Evolutionary conservation across 2,797 vertebrate species (phyloP).

Genomic region (Scolopax rusticola): DNA sequence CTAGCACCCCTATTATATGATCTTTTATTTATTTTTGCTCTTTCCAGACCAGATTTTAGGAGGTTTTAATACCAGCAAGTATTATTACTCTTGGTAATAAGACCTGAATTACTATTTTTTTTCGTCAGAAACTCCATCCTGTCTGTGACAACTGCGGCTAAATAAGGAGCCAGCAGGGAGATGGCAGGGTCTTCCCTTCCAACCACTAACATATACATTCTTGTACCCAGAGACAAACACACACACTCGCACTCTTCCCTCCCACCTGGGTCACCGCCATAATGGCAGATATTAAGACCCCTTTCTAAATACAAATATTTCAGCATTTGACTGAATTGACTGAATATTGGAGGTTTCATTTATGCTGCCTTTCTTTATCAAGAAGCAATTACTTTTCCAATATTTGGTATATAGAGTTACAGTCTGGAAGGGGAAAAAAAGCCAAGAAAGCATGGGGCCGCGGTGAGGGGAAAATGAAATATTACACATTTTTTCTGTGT

Average conservation of each 20-base stretch:
- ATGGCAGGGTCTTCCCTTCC: background rate
- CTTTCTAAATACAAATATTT: background rate
- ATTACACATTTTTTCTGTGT: slow-evolving; percentile 33
- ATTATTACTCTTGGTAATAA: slow-evolving; percentile 2
- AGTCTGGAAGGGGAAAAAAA: background rate
- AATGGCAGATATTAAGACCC: slow-evolving; percentile 1
- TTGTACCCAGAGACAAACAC: background rate
- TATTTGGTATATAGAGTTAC: slow-evolving; percentile 4
- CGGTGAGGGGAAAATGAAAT: slow-evolving; percentile 19
- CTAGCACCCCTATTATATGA: slow-evolving; percentile 18
- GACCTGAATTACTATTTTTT: background rate
- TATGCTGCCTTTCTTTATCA: slow-evolving; percentile 37
- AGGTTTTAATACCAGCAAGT: slow-evolving; percentile 4
- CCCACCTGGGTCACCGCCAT: background rate
- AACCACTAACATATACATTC: background rate
- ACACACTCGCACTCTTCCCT: background rate
- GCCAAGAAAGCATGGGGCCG: slow-evolving; percentile 17
- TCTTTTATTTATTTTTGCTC: slow-evolving; percentile 50
- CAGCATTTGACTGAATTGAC: background rate
- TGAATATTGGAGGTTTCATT: slow-evolving; percentile 2
- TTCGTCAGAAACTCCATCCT: slow-evolving; percentile 31
- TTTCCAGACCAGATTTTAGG: slow-evolving; percentile 40
- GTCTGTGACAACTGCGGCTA: background rate
- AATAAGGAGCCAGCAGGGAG: slow-evolving; percentile 15
- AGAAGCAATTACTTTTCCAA: background rate